phyloP scores from a whole-genome alignment of 1,140 invertebrate genomes.

The Zaprionus nigranus region DNA sequence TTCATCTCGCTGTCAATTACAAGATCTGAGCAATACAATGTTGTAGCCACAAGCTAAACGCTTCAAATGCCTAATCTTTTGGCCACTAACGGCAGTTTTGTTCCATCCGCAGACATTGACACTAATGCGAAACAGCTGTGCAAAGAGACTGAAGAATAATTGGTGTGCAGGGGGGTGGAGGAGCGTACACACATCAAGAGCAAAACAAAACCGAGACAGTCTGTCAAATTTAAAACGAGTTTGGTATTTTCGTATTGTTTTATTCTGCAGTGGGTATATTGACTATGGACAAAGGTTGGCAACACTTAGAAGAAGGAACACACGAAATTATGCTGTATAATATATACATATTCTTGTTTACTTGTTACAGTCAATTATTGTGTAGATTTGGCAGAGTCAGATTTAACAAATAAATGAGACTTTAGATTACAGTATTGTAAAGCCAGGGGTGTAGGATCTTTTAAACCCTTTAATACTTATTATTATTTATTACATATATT shows the following conservation, averaged over 20 bases:
- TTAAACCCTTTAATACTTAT: no score
- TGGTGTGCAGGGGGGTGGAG: neutral
- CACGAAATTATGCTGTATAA: no score
- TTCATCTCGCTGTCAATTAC: slow-evolving; percentile 45
- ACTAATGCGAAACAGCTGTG: slow-evolving; percentile 60
- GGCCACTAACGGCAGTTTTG: slow-evolving; percentile 50
- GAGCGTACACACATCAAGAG: neutral
- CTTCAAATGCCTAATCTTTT: slow-evolving; percentile 38
- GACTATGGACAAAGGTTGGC: no score
- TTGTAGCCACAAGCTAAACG: slow-evolving; percentile 20
- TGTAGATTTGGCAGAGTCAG: no score
- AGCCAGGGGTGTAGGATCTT: no score
- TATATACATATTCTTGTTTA: no score
- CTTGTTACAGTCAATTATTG: no score
- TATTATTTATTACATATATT: no score
- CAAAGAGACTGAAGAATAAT: slow-evolving; percentile 26
- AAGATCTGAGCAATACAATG: slow-evolving; percentile 13
- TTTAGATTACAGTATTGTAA: no score
- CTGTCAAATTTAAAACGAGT: neutral
- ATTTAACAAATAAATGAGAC: no score
- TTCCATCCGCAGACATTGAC: slow-evolving; percentile 37
- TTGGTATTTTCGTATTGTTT: neutral
- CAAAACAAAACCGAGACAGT: neutral
- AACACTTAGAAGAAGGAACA: no score
- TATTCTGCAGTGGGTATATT: neutral